Percentiles rank a stretch among this genome's conserved stretches.
phyloP scores from a whole-genome alignment of 2,113 vertebrate species.

The Hyperoodon ampullatus region DNA sequence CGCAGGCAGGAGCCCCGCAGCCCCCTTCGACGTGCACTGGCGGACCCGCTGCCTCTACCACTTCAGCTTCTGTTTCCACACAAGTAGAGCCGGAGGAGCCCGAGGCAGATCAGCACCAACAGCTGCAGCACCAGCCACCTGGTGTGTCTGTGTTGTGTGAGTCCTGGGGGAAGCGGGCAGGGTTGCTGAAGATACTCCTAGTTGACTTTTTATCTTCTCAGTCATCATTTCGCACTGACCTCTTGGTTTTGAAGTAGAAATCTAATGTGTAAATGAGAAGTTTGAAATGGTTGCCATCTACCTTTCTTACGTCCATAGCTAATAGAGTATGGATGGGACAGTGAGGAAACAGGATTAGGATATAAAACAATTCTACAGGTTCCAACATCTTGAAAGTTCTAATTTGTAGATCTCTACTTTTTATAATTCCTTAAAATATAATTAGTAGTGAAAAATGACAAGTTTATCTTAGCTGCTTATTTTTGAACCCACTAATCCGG shows the following conservation, averaged over 20 bases:
- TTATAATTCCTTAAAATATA: conserved; percentile 14
- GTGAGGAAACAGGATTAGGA: conserved; percentile 31
- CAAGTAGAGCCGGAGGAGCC: conserved; percentile 94
- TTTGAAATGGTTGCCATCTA: conserved; percentile 12
- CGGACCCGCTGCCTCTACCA: conserved; percentile 74
- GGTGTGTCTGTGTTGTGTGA: conserved; percentile 91
- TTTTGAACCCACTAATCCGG: conserved; percentile 29
- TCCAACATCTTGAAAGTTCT: conserved; percentile 12
- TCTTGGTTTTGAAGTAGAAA: conserved; percentile 50
- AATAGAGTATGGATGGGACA: neutral
- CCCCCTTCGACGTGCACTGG: conserved; percentile 70
- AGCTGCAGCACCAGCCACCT: conserved; percentile 92
- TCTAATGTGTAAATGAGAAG: neutral
- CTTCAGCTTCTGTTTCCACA: conserved; percentile 85
- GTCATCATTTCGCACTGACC: neutral
- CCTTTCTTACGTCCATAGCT: neutral
- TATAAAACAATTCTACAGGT: conserved; percentile 8
- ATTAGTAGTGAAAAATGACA: conserved; percentile 41
- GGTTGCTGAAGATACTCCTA: neutral
- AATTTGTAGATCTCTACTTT: conserved; percentile 15
- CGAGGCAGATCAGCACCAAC: conserved; percentile 93
- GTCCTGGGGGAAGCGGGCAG: conserved; percentile 73
- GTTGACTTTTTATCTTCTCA: neutral
- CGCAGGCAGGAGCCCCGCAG: conserved; percentile 84
- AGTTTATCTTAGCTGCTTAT: conserved; percentile 23